Conservation (phyloP, 2,113 vertebrate genomes). For the Burhinus bistriatus region DNA sequence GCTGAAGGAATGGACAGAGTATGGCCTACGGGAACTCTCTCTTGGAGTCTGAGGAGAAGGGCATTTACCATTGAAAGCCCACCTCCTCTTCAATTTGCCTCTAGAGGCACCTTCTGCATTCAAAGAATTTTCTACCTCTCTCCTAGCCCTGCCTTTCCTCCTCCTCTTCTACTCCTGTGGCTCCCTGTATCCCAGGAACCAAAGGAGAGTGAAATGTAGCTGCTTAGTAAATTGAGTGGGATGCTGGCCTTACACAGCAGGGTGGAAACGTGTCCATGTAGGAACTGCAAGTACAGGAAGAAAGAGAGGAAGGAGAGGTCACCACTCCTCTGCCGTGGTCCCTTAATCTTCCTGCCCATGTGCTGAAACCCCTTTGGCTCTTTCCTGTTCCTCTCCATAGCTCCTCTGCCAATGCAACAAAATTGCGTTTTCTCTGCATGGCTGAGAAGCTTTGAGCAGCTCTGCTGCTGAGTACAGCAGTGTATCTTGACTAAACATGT, state of each 20-base stretch:
- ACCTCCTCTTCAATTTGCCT: not conserved
- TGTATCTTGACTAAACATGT: not conserved
- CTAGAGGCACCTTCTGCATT: not conserved
- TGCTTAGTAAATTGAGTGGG: not conserved
- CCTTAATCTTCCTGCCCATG: not conserved
- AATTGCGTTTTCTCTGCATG: not conserved
- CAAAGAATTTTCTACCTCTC: not conserved
- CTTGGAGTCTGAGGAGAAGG: not conserved
- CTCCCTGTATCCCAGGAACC: not conserved
- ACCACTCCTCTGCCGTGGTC: not conserved
- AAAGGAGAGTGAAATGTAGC: not conserved
- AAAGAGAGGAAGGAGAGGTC: not conserved
- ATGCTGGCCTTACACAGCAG: not conserved
- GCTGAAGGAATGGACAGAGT: not conserved
- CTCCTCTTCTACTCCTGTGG: not conserved
- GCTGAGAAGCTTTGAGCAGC: not conserved
- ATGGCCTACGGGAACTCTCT: not conserved
- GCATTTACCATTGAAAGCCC: not conserved
- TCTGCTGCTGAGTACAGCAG: not conserved
- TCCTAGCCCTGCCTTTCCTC: not conserved
- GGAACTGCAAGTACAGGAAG: not conserved
- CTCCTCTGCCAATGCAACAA: not conserved
- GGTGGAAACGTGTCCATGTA: not conserved
- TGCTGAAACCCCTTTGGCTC: not conserved
- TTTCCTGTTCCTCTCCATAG: not conserved